Evolutionary conservation across 1,140 invertebrate species (phyloP).

Genomic region (Papilio dardanus): DNA sequence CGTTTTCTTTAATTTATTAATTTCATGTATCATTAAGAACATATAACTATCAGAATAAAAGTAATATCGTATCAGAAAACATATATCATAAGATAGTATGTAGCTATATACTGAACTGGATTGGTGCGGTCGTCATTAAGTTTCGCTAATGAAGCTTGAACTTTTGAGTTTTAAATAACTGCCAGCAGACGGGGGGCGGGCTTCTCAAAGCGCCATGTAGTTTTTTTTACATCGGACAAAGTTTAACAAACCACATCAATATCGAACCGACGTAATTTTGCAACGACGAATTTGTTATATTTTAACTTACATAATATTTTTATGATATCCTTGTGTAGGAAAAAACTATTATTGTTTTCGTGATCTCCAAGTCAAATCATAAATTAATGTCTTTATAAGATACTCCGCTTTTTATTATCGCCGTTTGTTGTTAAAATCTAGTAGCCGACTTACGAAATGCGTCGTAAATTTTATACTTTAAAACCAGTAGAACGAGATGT

Average conservation of each 20-base stretch:
- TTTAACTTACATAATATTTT: conserved; percentile 4
- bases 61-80: background rate
- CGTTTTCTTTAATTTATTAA: background rate
- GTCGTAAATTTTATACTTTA: conserved; percentile 70
- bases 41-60: background rate
- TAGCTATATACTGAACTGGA: conserved; percentile 39
- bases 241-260: conserved; percentile 72
- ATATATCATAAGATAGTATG: background rate
- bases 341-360: background rate
- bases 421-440: conserved; percentile 63
- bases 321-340: background rate
- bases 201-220: conserved; percentile 50
- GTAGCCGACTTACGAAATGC: conserved; percentile 71
- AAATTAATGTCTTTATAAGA: conserved; percentile 5
- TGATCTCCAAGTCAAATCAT: background rate
- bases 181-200: conserved; percentile 67
- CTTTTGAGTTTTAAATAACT: conserved; percentile 80
- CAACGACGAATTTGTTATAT: conserved; percentile 48
- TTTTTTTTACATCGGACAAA: conserved; percentile 75
- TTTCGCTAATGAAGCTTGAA: conserved; percentile 81
- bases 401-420: conserved; percentile 34
- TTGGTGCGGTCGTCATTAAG: conserved; percentile 79
- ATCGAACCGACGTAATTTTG: conserved; percentile 65
- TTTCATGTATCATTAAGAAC: background rate
- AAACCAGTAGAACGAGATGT: conserved; percentile 65